A percentile compares a stretch with the other conserved stretches of the same genome.
These are phyloP conservation scores for Pammene fasciana DNA, from an alignment of 2,888 invertebrate genomes.

Conservation along the genomic window DNA sequence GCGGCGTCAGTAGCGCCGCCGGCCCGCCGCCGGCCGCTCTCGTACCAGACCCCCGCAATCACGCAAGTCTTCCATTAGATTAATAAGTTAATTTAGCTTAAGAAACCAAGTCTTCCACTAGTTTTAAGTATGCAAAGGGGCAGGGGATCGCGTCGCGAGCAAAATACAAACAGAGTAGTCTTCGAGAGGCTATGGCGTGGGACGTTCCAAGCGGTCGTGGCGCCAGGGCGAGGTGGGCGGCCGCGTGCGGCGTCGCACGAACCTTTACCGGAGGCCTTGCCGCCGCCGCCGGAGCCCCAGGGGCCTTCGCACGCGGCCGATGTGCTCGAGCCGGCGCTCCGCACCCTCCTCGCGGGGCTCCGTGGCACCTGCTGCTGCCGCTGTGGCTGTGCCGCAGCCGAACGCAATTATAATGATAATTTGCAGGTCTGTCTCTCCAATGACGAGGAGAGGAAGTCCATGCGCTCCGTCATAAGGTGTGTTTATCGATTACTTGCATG, in stretches of 20 bases:
- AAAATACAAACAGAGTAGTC: constrained; percentile 84
- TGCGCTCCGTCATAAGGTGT: constrained; percentile 87
- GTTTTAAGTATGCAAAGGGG: constrained; percentile 75
- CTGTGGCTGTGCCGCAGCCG: constrained; percentile 66
- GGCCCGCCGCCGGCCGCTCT: constrained; percentile 78
- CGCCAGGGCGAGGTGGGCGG: constrained; percentile 56
- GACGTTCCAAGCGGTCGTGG: constrained; percentile 81
- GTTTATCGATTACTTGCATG: constrained; percentile 56
- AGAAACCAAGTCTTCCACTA: constrained; percentile 83
- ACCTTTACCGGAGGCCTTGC: constrained; percentile 54
- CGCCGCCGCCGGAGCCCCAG: constrained; percentile 45
- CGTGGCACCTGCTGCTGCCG: constrained; percentile 75
- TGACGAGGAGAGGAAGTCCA: constrained; percentile 81
- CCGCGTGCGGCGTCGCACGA: constrained; percentile 68
- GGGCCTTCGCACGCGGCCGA: constrained; percentile 66
- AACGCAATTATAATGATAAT: constrained; percentile 72
- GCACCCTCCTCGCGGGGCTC: constrained; percentile 71
- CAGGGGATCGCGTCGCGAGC: constrained; percentile 75
- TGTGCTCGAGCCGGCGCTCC: constrained; percentile 74
- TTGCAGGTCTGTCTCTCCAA: constrained; percentile 82
- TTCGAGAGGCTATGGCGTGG: constrained; percentile 90
- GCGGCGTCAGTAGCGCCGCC: constrained; percentile 77
- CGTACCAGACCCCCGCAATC: constrained; percentile 66
- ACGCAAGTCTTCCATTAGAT: constrained; percentile 58
- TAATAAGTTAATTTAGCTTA: constrained; percentile 58